Conservation (phyloP, 64 coral and sea anemone genomes). For the Cladopsammia gracilis region DNA sequence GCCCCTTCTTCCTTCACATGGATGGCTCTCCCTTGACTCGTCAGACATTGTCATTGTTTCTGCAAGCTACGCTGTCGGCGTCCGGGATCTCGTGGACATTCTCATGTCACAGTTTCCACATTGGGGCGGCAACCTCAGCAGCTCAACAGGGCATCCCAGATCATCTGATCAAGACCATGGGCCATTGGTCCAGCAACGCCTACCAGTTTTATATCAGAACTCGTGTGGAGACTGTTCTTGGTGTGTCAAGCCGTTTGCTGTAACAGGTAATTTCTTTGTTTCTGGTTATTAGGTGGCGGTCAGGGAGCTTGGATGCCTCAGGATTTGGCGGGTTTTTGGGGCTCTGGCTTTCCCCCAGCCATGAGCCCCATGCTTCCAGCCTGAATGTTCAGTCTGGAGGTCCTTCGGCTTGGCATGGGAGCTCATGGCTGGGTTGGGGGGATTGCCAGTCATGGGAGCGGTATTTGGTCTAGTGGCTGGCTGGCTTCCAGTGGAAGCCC, state of each 20-base stretch:
- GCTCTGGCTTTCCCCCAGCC: not conserved
- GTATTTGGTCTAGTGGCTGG: too few relatives aligned
- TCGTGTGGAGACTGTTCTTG: not conserved
- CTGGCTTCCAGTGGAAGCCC: too few relatives aligned
- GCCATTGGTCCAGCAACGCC: too few relatives aligned
- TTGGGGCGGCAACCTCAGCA: too few relatives aligned
- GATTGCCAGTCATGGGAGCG: too few relatives aligned
- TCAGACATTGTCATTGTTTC: not conserved
- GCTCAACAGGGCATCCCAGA: too few relatives aligned
- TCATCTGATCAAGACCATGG: too few relatives aligned
- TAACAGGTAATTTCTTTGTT: too few relatives aligned
- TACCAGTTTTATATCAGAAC: slow-evolving; percentile 21
- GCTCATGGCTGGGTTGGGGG: too few relatives aligned
- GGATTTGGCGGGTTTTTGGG: not conserved
- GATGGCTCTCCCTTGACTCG: not conserved
- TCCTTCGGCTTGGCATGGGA: slow-evolving; percentile 3
- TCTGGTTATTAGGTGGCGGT: too few relatives aligned
- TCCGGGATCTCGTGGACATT: not conserved
- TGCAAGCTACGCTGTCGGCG: not conserved
- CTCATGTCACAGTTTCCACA: slow-evolving; percentile 15
- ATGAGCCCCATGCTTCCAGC: not conserved
- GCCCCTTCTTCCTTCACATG: not conserved
- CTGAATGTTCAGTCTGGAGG: not conserved
- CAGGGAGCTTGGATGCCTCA: not conserved
- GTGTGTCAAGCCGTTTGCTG: not conserved